Base-by-base conservation (phyloP, 2,888 invertebrate species). In the Tuberolachnus salignus region DNA sequence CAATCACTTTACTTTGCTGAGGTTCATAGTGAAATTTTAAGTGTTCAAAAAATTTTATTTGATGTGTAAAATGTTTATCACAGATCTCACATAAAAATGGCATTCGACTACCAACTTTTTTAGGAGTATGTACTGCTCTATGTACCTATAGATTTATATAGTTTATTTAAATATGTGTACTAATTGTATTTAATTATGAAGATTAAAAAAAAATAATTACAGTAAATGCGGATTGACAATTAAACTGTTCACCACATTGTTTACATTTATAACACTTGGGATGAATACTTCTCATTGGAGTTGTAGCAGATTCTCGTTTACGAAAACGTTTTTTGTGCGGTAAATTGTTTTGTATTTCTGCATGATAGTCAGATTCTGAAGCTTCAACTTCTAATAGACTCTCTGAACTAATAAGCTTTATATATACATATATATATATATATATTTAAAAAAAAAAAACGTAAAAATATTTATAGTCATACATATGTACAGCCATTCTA, bases 251-350 rank as follows among this genome's bases (percentile, higher is more conserved):
- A 53, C 87, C 87, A 83, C 88, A 88, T 69, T 87, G 84, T 69
- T 84, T 84, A 83, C 88, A 88, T 81, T 87, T 86, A 70, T 83
- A 84, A 81, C 84, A 84, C 66, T 86, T 84, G 2, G 82, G 75
- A 75, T 82, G 82, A 64, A 83, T 83, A 82, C 85, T 86, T 59
- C 82, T 82, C 9, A 82, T 80, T 26, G 69, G 84, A 83, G 46
- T 81, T 49, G 9, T 82, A 63, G 81, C 81, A 16, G 66, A 82
- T 19, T 86, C 85, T 55, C 85, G 85, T 83, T 90, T 91, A 23
- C 94, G 86, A 82, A 94, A 94, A 80, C 94, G 88, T 85, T 95
- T 95, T 85, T 94, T 94, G 84, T 94, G 94, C 0, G 94, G 94
- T 80, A 94, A 86, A 82, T 92, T 92, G 85, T 81, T 81, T 73